These are phyloP conservation scores for Dendrolimus houi DNA, from an alignment of 2,888 invertebrate species.

Conservation along the genomic window DNA sequence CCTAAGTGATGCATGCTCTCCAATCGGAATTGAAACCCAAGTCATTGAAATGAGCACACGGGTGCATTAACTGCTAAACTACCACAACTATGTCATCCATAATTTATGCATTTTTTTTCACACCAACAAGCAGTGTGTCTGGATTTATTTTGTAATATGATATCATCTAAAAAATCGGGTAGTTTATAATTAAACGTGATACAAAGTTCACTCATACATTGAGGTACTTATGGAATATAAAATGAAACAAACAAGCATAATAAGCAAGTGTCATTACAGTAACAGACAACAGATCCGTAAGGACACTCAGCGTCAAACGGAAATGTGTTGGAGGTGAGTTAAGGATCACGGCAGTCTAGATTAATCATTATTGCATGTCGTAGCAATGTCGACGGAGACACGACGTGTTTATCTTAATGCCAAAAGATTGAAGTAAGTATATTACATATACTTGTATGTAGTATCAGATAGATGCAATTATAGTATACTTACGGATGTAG, in stretches of 20 bases:
- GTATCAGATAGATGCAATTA: background rate
- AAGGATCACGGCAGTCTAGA: background rate
- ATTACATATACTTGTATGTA: background rate
- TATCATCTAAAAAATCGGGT: no score
- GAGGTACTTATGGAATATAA: constrained; percentile 5
- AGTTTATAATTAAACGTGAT: no score
- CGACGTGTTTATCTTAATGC: background rate
- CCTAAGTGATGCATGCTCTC: no score
- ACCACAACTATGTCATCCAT: no score
- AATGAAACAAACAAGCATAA: constrained; percentile 20
- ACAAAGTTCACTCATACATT: no score
- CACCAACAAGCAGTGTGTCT: no score
- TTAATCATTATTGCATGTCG: background rate
- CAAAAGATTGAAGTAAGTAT: background rate
- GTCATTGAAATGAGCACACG: no score
- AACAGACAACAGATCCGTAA: background rate
- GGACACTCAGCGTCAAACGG: background rate
- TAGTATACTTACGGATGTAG: background rate
- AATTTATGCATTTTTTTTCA: no score
- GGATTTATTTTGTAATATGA: no score
- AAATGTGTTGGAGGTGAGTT: background rate
- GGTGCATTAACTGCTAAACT: no score
- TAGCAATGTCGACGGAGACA: background rate
- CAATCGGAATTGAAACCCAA: no score
- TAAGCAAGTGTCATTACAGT: constrained; percentile 13